Evolutionary conservation across 2,113 vertebrate genomes (phyloP), one percentile per base, ranked within the genome.

Genomic region (Falco punctatus): DNA sequence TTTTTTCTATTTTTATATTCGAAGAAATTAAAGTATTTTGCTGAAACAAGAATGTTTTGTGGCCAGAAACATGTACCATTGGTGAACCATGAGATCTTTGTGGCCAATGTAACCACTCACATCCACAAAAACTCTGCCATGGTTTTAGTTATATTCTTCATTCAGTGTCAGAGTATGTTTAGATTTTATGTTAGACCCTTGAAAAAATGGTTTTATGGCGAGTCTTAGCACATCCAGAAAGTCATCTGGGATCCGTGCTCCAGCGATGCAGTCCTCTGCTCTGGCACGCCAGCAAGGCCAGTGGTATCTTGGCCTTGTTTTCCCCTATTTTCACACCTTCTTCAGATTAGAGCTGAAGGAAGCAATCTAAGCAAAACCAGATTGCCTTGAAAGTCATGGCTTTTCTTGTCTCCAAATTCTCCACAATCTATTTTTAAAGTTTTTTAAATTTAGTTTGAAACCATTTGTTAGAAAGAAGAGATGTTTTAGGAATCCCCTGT

Each of bases 1-100:
- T 74, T 61, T 61, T 17, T 48, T n/a, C 10, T 58, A 57, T 88
- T 17, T 22, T 54, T 42, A 42, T 42, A 42, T 42, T 49, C 38
- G 6, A 67, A 44, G 66, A 57, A 33, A 46, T 19, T 0, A 4
- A 32, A 49, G 19, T 13, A 33, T 71, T 86, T 64, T 18, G 1
- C 20, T 40, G 20, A 38, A 44, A 22, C 52, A 35, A n/a, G 21
- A 5, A 16, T 10, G 19, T 71, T 22, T 42, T 42, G 42, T 42
- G 42, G 42, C 42, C 42, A 42, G 42, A 59, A 54, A 40, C 24
- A 7, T 2, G 0, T 11, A 5, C 2, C 26, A 8, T 13, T 3
- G 15, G 15, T 71, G 61, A 81, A 48, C 5, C 32, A 46, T 30
- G 89, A 48, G 62, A 20, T 11, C 20, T 57, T 17, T 72, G 62